Base-by-base conservation (phyloP, 2,113 vertebrate genomes). In the Ellobius talpinus region DNA sequence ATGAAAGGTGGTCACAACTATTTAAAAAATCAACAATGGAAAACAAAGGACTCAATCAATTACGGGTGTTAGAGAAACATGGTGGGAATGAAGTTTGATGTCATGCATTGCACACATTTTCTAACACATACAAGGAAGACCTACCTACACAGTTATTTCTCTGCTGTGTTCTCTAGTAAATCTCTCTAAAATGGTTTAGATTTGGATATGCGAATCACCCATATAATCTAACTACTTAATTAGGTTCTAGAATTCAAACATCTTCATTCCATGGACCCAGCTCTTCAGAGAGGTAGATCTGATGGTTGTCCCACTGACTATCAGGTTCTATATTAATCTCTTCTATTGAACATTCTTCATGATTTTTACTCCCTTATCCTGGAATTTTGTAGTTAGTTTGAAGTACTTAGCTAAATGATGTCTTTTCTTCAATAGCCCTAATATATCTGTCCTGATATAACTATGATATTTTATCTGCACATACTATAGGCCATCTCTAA, bases 401-500 rank as follows among this genome's bases (percentile, higher is more conserved):
- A 45, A 76, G n/a, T 29, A 31, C 26, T n/a, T 50, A 16, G 2
- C 24, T 21, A 74, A 58, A 39, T n/a, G 68, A 72, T n/a, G 33
- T 68, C 31, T 68, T 72, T 72, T 72, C 68, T 72, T 72, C 36
- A 1, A 1, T 55, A 12, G 6, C 58, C 52, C 17, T 72, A 36
- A n/a, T 19, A n/a, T 72, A n/a, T n/a, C 11, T 45, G 5, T 58
- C n/a, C 26, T 36, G 26, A 3, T 31, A 8, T 7, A 24, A 12
- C 12, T 3, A 1, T 52, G 66, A 24, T 0, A 0, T 72, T 47
- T 47, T 68, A 3, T 47, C 16, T 14, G 16, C 0, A 4, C 2
- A 8, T n/a, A 16, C 4, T 9, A 9, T 6, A 19, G 0, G 4
- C 50, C 36, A 23, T 4, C 3, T 12, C 4, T 45, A 33, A 66